These are phyloP conservation scores for Sarcophaga variegata DNA, from an alignment of 2,888 invertebrate species.

Conservation along the genomic window DNA sequence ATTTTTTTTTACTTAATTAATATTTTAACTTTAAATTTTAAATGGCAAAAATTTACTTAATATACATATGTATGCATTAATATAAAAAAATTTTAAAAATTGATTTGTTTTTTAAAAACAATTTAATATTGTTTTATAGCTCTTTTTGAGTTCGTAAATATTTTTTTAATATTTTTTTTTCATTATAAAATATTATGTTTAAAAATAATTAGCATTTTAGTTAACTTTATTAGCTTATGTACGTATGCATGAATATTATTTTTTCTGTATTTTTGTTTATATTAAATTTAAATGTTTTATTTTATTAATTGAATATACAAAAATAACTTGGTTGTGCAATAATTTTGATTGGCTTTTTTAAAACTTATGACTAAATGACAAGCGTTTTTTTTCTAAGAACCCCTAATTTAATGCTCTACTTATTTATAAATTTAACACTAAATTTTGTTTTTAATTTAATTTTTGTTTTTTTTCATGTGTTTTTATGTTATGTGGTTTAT, in stretches of 20 bases:
- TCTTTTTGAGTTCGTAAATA: neutral
- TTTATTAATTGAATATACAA: constrained; percentile 2
- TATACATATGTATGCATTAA: neutral
- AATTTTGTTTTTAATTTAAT: constrained; percentile 4
- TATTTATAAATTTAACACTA: neutral
- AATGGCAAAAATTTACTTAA: constrained; percentile 31
- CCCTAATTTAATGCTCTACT: constrained; percentile 37
- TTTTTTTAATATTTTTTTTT: neutral
- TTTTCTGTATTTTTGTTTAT: neutral
- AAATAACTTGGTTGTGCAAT: neutral
- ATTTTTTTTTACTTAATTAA: neutral
- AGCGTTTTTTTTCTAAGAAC: constrained; percentile 16
- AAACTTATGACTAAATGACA: constrained; percentile 23
- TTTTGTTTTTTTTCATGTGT: constrained; percentile 5
- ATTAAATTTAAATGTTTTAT: constrained; percentile 23
- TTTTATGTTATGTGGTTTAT: constrained; percentile 4
- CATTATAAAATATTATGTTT: neutral
- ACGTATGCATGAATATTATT: constrained; percentile 16
- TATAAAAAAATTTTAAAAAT: neutral
- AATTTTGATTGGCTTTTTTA: constrained; percentile 57
- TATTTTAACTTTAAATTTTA: neutral
- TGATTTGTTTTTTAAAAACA: neutral
- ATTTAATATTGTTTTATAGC: neutral
- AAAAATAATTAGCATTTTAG: constrained; percentile 34
- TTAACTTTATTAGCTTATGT: constrained; percentile 45